A percentile compares a stretch with the other conserved stretches of the same genome.
Evolutionary conservation across 2,113 vertebrate genomes (phyloP).

Genomic region (Nycticorax nycticorax): DNA sequence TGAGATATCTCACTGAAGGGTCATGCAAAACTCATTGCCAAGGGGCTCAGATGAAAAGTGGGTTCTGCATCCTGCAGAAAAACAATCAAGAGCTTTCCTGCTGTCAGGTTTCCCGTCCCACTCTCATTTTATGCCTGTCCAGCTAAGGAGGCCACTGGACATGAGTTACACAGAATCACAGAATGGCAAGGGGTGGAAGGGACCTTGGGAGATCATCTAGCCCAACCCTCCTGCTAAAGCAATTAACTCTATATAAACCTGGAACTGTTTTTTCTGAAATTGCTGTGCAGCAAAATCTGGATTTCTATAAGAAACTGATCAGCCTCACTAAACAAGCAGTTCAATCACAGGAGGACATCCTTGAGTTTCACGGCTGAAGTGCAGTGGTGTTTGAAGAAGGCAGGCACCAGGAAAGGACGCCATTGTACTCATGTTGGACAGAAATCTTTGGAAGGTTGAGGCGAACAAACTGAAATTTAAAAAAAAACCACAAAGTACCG

Average conservation of each 20-base stretch:
- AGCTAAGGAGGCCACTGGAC: background rate
- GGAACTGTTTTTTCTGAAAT: background rate
- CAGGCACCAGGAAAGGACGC: background rate
- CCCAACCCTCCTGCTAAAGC: too few relatives aligned
- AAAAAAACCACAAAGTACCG: background rate
- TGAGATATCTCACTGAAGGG: background rate
- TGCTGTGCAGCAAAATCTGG: background rate
- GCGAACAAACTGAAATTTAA: rapidly evolving
- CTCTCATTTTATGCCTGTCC: background rate
- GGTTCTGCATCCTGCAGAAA: background rate
- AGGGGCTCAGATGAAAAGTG: rapidly evolving
- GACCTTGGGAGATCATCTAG: too few relatives aligned
- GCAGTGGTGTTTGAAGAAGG: background rate
- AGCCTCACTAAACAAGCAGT: background rate
- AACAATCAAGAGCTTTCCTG: background rate
- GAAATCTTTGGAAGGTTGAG: background rate
- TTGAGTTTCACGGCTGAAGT: background rate
- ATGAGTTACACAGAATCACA: background rate
- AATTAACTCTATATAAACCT: background rate
- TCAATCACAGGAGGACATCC: background rate
- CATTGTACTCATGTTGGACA: rapidly evolving
- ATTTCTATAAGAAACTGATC: background rate
- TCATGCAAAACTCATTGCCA: background rate
- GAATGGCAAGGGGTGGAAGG: too few relatives aligned
- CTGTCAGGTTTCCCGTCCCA: background rate